Base-by-base conservation (phyloP, 2,888 invertebrate genomes). In the Diarsia brunnea region DNA sequence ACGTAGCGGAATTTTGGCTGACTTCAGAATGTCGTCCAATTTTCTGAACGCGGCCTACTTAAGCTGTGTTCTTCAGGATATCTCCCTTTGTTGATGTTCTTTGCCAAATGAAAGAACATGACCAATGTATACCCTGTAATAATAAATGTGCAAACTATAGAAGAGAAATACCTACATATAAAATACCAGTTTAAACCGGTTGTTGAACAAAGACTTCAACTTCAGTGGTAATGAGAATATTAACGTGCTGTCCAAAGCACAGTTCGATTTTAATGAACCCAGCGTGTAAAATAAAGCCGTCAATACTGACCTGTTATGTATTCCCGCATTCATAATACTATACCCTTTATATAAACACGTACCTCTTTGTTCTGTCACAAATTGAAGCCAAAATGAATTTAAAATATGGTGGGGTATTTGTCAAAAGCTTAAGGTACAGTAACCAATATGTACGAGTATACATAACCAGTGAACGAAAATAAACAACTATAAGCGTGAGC, bases 301-400 rank as follows among this genome's bases (percentile, higher is more conserved):
- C 55, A 27, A 67, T 69, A 79, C 66, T 78, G 78, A 69, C 21
- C 4, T 65, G 4, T 16, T 21, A 49, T 55, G 12, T 64, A 27
- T 4, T 24, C 8, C 31, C 27, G 38, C n/a, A 53, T 45, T 51
- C 10, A 78, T 61, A 14, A 45, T 38, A 38, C n/a, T n/a, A n/a
- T n/a, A 24, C 14, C 11, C 10, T 60, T 60, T 71, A 55, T n/a
- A 65, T 61, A 12, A 27, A 55, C 19, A 21, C n/a, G n/a, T n/a
- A n/a, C 1, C 69, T 31, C 55, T 84, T 84, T 73, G 69, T 70
- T 73, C 2, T 14, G 16, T 64, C 58, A 63, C 47, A 67, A 69
- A 61, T 53, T 60, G 51, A 63, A 79, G n/a, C 64, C 53, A 12
- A 19, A 38, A 49, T 66, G 53, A n/a, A 69, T 66, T 72, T 53